Base-by-base conservation (phyloP, 23 tunicate genomes). In the Ciona savignyi region DNA sequence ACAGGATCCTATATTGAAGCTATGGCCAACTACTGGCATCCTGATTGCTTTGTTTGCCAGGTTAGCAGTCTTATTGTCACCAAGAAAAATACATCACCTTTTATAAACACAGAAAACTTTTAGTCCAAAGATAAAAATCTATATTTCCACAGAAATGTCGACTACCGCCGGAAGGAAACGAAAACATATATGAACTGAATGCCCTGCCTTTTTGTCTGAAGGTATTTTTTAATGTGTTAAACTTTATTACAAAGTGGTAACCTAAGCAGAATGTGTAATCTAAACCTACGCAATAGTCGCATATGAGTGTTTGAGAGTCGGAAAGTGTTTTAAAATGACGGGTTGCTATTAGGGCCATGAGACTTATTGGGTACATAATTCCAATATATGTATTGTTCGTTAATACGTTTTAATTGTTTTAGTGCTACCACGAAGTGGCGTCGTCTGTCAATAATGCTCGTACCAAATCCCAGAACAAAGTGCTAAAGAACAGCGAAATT, bases 1-100 rank as follows among this genome's bases (percentile, higher is more conserved):
- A 88, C 96, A 3, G 96, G 96, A 2, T 88, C 96, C 3, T 88
- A 88, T 77, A 88, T 88, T 28, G 96, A 88, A 81, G 96, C 96
- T 15, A 88, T 88, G 96, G 81, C 96, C 29, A 88, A 88, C 74
- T 88, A 42, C 72, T 88, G 96, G 96, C 96, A 88, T 62, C 96
- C 96, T 0, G 83, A 88, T 63, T 88, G 96, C 65, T 88, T 88
- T 33, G 96, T 88, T 23, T 88, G 96, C 56, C 96, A 88, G 96
- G 96, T 88, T 2, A 6, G 60, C 66, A 11, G 61, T 49, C 61
- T 11, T n/a, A n/a, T n/a, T n/a, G n/a, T n/a, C n/a, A n/a, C n/a
- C n/a, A n/a, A n/a, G n/a, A 49, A 11, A 49, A 49, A 49, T 11
- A 11, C 20, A 11, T 49, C 20, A 11, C 19, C 20, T 49, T 49